Percentiles rank a stretch among this genome's conserved stretches.
phyloP scores from a whole-genome alignment of 2,888 invertebrate genomes.

The Merodon equestris region DNA sequence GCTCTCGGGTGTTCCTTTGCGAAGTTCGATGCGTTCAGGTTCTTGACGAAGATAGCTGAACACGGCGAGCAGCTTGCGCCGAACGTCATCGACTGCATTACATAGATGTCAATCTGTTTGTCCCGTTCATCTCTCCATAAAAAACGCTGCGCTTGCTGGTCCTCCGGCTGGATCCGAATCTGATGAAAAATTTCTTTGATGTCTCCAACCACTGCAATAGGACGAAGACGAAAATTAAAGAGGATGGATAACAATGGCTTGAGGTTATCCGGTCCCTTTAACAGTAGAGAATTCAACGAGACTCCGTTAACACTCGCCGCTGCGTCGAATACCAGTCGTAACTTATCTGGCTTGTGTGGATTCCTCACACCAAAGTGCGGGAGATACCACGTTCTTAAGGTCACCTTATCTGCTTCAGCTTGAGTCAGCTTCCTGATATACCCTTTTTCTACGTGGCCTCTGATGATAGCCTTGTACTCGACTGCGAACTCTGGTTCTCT shows the following conservation, averaged over 20 bases:
- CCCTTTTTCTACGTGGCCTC: too few species aligned
- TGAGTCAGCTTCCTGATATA: constrained; percentile 42
- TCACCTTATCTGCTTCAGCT: constrained; percentile 20
- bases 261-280: constrained; percentile 61
- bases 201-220: constrained; percentile 53
- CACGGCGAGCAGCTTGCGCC: constrained; percentile 7
- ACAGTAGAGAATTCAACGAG: constrained; percentile 46
- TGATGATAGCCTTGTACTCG: too few species aligned
- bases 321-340: constrained; percentile 61
- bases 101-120: constrained; percentile 22
- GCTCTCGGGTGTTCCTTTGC: neutral
- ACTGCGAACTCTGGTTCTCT: too few species aligned
- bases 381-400: constrained; percentile 69
- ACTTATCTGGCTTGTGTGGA: constrained; percentile 53
- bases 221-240: constrained; percentile 53
- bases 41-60: neutral
- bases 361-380: constrained; percentile 67
- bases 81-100: constrained; percentile 10
- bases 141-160: too few species aligned
- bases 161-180: constrained; percentile 34
- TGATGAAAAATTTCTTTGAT: constrained; percentile 64
- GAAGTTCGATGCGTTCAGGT: neutral
- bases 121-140: too few species aligned
- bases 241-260: constrained; percentile 44
- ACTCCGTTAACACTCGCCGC: constrained; percentile 49